A percentile compares a stretch with the other conserved stretches of the same genome.
These are phyloP conservation scores for Argyrosomus regius DNA, from an alignment of 2,797 vertebrate genomes.

Conservation along the genomic window DNA sequence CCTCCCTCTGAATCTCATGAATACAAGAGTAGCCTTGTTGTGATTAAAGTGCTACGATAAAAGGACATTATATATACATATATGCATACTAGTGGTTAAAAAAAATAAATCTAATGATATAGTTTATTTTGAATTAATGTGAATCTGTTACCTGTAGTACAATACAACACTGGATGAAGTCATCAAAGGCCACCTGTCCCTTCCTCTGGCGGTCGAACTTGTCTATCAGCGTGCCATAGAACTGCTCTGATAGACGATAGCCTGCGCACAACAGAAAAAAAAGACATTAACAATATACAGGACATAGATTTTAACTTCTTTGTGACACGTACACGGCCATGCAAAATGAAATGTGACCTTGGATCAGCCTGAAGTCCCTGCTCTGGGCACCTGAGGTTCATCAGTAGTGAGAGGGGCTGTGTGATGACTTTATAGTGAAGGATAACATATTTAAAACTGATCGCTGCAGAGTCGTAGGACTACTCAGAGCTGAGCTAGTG, in stretches of 20 bases:
- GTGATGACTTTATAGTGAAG: neutral
- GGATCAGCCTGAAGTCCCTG: neutral
- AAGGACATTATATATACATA: neutral
- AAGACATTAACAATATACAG: neutral
- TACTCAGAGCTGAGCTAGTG: neutral
- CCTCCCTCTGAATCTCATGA: conserved; percentile 12
- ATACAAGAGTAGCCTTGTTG: conserved; percentile 9
- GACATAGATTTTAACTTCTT: neutral
- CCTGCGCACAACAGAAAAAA: conserved; percentile 81
- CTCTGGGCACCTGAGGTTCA: neutral
- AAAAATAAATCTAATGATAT: neutral
- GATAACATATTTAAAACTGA: neutral
- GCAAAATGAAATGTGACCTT: neutral
- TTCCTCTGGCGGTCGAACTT: conserved; percentile 98
- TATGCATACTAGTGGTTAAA: neutral
- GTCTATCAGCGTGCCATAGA: conserved; percentile 95
- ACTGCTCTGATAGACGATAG: conserved; percentile 97
- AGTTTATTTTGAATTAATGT: neutral
- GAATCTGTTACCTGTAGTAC: conserved; percentile 92
- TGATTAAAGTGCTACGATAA: neutral
- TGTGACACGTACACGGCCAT: neutral
- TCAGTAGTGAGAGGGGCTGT: neutral
- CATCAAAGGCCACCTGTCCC: conserved; percentile 97
- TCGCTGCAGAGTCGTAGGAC: neutral
- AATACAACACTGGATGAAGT: conserved; percentile 99